phyloP scores from a whole-genome alignment of 2,888 invertebrate species.

The Latrodectus hesperus region DNA sequence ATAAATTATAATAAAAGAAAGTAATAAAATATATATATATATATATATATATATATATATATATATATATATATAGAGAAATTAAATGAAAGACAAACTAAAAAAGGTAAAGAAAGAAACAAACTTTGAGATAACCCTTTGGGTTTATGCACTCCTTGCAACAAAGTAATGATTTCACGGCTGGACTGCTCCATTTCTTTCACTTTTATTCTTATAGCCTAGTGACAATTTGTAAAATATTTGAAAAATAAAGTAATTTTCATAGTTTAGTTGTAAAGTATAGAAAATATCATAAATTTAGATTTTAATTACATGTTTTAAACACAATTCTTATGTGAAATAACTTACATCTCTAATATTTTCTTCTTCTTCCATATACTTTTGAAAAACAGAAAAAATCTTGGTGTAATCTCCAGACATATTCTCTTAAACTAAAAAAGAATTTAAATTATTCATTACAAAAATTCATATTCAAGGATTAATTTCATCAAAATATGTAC shows the following conservation, averaged over 20 bases:
- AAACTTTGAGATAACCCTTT: constrained; percentile 82
- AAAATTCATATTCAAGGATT: too few relatives aligned
- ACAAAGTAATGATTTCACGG: constrained; percentile 84
- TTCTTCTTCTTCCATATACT: constrained; percentile 85
- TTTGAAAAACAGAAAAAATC: constrained; percentile 85
- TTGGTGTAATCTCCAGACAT: constrained; percentile 72
- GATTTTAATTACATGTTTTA: not conserved
- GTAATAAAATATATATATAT: too few relatives aligned
- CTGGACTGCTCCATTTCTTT: constrained; percentile 86
- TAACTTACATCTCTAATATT: constrained; percentile 84
- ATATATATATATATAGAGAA: not conserved
- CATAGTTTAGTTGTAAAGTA: not conserved
- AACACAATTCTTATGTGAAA: not conserved
- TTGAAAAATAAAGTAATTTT: not conserved
- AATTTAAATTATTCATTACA: too few relatives aligned
- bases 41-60: too few relatives aligned
- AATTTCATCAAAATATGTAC: too few relatives aligned
- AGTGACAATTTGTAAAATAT: not conserved
- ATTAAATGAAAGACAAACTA: not conserved
- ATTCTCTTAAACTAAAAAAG: too few relatives aligned
- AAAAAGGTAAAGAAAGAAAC: constrained; percentile 72
- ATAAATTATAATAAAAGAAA: too few relatives aligned
- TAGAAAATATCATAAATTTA: not conserved
- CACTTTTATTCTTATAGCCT: constrained; percentile 81
- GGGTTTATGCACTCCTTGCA: constrained; percentile 88